Conservation (phyloP, 2,888 invertebrate species). For the Ennomos erosarius region DNA sequence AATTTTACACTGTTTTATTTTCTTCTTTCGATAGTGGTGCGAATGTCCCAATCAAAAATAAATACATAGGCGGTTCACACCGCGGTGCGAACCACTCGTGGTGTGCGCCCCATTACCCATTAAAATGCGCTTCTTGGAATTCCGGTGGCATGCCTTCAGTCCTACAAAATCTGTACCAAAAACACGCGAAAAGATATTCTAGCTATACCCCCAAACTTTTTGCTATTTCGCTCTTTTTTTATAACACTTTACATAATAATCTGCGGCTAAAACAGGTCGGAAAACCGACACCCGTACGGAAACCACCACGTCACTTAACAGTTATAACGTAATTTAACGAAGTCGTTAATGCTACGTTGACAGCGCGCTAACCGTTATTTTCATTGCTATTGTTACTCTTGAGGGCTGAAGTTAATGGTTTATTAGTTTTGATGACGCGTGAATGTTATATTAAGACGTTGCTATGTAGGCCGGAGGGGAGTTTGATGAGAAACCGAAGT, state of each 20-base stretch:
- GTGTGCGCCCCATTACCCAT: no score
- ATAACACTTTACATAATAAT: slow-evolving; percentile 16
- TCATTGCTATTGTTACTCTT: slow-evolving; percentile 37
- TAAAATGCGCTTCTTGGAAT: not conserved
- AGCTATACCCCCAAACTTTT: no score
- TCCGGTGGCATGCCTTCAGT: no score
- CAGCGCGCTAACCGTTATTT: slow-evolving; percentile 36
- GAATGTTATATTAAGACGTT: slow-evolving; percentile 26
- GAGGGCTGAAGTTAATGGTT: slow-evolving; percentile 32
- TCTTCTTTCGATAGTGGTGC: no score
- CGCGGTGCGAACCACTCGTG: no score
- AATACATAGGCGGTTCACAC: no score
- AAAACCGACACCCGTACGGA: slow-evolving; percentile 10
- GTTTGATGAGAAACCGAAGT: not conserved
- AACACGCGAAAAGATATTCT: no score
- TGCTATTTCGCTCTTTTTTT: slow-evolving; percentile 3
- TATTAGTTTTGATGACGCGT: slow-evolving; percentile 38
- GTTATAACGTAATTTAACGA: slow-evolving; percentile 38
- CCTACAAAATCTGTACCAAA: no score
- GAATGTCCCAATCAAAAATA: no score
- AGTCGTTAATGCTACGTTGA: slow-evolving; percentile 38
- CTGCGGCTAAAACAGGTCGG: slow-evolving; percentile 14
- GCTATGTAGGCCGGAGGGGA: not conserved
- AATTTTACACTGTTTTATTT: no score
- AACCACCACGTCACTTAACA: slow-evolving; percentile 28